Percentiles rank a stretch among this genome's conserved stretches.
Evolutionary conservation across 2,797 vertebrate species (phyloP).

Genomic region (Hippopotamyrus pictus): DNA sequence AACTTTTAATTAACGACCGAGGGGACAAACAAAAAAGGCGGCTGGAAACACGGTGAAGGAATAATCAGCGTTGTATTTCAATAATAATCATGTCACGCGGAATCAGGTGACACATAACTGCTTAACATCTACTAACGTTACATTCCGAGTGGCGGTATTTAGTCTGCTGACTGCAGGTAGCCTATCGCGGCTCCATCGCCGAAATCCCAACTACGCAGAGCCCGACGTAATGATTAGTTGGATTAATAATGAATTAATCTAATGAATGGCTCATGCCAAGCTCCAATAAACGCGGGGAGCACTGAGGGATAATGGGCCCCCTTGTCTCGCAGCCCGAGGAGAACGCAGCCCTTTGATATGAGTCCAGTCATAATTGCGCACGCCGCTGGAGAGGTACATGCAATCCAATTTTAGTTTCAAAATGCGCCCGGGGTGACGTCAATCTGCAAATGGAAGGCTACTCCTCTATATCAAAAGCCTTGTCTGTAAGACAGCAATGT

Average conservation of each 20-base stretch:
- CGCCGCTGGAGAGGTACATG: constrained; percentile 30
- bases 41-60: constrained; percentile 19
- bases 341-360: constrained; percentile 36
- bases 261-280: constrained; percentile 34
- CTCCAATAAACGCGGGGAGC: constrained; percentile 36
- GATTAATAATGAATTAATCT: constrained; percentile 38
- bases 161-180: background rate
- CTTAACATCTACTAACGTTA: background rate
- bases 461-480: background rate
- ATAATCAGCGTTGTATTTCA: constrained; percentile 13
- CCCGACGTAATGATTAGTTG: constrained; percentile 40
- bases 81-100: constrained; percentile 9
- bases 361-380: constrained; percentile 41
- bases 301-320: constrained; percentile 40
- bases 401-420: constrained; percentile 47
- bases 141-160: background rate
- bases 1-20: constrained; percentile 40
- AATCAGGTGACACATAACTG: background rate
- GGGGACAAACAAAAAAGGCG: constrained; percentile 22
- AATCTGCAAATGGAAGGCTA: constrained; percentile 34
- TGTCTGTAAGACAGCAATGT: constrained; percentile 17
- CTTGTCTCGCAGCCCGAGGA: constrained; percentile 37
- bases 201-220: constrained; percentile 32
- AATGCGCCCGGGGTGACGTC: constrained; percentile 40
- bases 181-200: constrained; percentile 21